Evolutionary conservation across 2,113 vertebrate species (phyloP).

Genomic region (Brachyhypopomus gauderio): DNA sequence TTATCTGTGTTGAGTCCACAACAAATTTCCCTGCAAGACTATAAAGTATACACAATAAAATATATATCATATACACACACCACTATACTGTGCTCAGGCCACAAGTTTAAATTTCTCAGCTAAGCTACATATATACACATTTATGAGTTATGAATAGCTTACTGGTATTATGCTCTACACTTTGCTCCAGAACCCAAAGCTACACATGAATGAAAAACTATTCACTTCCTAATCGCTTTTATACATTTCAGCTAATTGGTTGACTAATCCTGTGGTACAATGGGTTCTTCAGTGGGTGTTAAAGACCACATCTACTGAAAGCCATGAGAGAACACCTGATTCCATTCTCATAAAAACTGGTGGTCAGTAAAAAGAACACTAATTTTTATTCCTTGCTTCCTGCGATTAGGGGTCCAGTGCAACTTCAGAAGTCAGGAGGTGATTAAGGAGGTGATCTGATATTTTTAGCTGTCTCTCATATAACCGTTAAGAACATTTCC

Average conservation of each 20-base stretch:
- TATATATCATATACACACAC: no score
- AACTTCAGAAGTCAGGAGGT: neutral
- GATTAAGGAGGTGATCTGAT: neutral
- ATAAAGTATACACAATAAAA: no score
- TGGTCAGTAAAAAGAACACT: no score
- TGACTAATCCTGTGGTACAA: neutral
- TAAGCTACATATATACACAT: no score
- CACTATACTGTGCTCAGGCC: no score
- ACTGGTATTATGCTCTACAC: neutral
- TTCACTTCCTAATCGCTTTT: neutral
- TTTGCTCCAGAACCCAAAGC: neutral
- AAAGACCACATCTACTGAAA: no score
- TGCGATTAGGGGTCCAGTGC: neutral
- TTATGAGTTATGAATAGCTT: neutral
- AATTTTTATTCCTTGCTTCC: neutral
- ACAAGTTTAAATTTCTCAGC: no score
- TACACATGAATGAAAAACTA: neutral
- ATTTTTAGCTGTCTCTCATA: neutral
- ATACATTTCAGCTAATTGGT: neutral
- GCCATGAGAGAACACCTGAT: no score
- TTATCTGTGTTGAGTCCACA: no score
- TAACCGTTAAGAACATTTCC: conserved; percentile 37
- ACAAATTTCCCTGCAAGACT: no score
- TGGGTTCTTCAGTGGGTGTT: no score
- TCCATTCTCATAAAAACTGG: no score